Evolutionary conservation across 2,113 vertebrate genomes (phyloP).

Genomic region (Nibea albiflora): DNA sequence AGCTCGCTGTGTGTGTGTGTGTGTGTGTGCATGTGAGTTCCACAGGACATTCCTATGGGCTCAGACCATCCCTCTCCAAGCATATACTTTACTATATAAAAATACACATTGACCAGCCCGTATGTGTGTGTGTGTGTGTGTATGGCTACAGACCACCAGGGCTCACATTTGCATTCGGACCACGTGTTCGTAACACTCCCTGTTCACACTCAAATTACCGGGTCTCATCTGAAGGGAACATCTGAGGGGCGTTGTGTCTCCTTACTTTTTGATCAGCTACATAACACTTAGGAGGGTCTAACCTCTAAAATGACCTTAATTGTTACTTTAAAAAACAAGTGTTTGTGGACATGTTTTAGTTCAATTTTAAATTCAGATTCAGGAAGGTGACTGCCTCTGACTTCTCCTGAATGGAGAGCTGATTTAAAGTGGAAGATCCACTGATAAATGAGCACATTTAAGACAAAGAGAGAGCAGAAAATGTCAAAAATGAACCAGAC

Average conservation of each 20-base stretch:
- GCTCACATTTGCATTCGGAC: constrained; percentile 56
- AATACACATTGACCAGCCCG: constrained; percentile 57
- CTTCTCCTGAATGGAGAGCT: not conserved
- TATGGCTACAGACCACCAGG: constrained; percentile 54
- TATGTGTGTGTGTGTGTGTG: not conserved
- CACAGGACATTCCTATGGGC: constrained; percentile 59
- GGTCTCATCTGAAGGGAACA: constrained; percentile 1
- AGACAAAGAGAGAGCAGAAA: not conserved
- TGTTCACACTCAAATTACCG: constrained; percentile 28
- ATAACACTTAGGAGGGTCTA: not conserved
- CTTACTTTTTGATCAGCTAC: not conserved
- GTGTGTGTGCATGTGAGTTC: constrained; percentile 27
- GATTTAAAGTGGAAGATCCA: not conserved
- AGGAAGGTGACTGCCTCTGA: not conserved
- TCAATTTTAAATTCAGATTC: not conserved
- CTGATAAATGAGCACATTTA: not conserved
- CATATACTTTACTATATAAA: constrained; percentile 74
- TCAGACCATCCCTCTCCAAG: constrained; percentile 48
- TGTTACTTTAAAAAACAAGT: not conserved
- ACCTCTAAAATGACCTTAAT: not conserved
- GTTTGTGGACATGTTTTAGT: not conserved
- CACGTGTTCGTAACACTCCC: constrained; percentile 43
- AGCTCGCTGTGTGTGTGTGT: not conserved
- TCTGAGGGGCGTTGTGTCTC: not conserved
- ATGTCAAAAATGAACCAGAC: not conserved